These are phyloP conservation scores for Triplophysa dalaica DNA, from an alignment of 2,113 vertebrate genomes.

Conservation along the genomic window DNA sequence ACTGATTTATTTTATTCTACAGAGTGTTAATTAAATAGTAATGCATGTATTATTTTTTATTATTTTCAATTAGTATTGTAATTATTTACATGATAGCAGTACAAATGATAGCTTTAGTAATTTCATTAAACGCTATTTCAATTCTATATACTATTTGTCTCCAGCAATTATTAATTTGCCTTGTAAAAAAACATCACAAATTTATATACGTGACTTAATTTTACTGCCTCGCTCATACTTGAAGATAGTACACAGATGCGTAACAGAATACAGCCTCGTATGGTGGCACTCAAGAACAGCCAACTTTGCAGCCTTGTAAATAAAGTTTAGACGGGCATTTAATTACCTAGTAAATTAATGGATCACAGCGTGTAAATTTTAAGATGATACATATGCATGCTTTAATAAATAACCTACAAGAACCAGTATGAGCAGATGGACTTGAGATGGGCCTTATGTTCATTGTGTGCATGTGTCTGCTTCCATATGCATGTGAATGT, in stretches of 20 bases:
- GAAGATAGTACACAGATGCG: constrained; percentile 47
- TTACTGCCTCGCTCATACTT: constrained; percentile 8
- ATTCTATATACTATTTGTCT: not conserved
- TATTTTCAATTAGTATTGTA: no score
- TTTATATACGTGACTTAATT: not conserved
- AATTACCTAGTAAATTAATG: constrained; percentile 73
- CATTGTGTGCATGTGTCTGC: not conserved
- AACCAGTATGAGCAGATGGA: constrained; percentile 57
- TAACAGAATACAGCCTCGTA: constrained; percentile 40
- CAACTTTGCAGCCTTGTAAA: constrained; percentile 64
- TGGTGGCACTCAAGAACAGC: not conserved
- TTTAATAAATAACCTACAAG: constrained; percentile 58
- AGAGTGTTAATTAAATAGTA: no score
- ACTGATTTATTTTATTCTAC: no score
- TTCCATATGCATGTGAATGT: not conserved
- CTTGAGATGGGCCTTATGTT: constrained; percentile 34
- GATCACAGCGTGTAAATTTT: constrained; percentile 61
- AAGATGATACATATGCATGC: constrained; percentile 67
- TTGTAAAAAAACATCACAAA: not conserved
- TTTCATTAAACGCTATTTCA: not conserved
- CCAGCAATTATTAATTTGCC: not conserved
- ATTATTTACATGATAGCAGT: no score
- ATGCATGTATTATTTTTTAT: no score
- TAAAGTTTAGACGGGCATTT: constrained; percentile 61
- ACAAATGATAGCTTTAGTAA: no score